Evolutionary conservation across 2,888 invertebrate species (phyloP).

Genomic region (Drosophila colorata): DNA sequence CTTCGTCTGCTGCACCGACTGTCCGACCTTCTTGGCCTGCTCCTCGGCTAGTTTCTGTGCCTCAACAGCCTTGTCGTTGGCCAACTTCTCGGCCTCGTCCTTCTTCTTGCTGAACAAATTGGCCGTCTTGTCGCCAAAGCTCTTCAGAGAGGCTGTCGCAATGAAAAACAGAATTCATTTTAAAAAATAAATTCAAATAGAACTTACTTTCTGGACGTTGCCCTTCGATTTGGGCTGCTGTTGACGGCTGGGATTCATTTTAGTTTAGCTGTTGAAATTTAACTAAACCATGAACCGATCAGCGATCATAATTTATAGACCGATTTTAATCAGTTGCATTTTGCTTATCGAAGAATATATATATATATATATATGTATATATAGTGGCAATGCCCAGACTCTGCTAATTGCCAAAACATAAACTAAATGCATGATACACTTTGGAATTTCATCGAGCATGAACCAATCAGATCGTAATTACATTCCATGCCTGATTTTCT

Average conservation of each 20-base stretch:
- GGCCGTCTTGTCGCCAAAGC: constrained; percentile 90
- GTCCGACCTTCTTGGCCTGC: constrained; percentile 88
- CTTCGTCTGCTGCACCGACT: constrained; percentile 87
- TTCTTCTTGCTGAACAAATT: constrained; percentile 90
- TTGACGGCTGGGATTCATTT: constrained; percentile 63
- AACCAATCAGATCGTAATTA: constrained; percentile 57
- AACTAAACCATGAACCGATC: constrained; percentile 44
- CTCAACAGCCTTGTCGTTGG: constrained; percentile 88
- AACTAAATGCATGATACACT: constrained; percentile 42
- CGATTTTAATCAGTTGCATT: constrained; percentile 41
- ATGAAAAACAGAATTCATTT: constrained; percentile 6
- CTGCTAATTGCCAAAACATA: constrained; percentile 69
- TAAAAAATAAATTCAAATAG: not conserved
- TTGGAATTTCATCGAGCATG: constrained; percentile 45
- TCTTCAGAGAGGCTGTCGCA: constrained; percentile 88
- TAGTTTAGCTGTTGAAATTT: constrained; percentile 24
- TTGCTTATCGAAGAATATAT: constrained; percentile 29
- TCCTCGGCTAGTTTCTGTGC: constrained; percentile 88
- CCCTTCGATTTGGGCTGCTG: constrained; percentile 20
- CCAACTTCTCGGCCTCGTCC: constrained; percentile 89
- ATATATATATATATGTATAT: not conserved
- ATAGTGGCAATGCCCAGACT: constrained; percentile 44
- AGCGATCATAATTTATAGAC: constrained; percentile 62
- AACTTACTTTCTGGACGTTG: constrained; percentile 27
- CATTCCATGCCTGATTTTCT: constrained; percentile 31